A percentile compares a stretch with the other conserved stretches of the same genome.
Evolutionary conservation across 2,797 vertebrate genomes (phyloP).

Genomic region (Cephalopachus bancanus): DNA sequence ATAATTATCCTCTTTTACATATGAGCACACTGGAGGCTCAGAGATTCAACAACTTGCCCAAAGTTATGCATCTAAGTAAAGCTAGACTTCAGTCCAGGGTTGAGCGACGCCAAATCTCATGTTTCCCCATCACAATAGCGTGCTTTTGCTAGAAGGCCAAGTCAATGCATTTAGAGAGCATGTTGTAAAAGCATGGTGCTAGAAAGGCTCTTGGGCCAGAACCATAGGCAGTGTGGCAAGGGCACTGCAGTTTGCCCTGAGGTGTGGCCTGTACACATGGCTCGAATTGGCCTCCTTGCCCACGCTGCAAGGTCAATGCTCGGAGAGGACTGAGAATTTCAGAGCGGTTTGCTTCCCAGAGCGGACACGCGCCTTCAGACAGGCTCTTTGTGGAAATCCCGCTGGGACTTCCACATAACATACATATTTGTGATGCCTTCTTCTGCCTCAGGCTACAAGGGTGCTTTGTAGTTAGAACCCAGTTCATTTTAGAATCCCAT

Average conservation of each 20-base stretch:
- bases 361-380: conserved; percentile 76
- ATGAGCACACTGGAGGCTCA: background rate
- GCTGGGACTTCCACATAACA: conserved; percentile 81
- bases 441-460: conserved; percentile 76
- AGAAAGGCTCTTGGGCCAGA: background rate
- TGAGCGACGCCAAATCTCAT: background rate
- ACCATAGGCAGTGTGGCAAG: background rate
- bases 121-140: background rate
- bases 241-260: background rate
- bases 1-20: background rate
- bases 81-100: background rate
- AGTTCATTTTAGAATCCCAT: conserved; percentile 79
- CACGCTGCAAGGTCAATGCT: conserved; percentile 73
- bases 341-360: conserved; percentile 81
- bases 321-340: conserved; percentile 78
- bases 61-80: background rate
- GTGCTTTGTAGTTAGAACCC: conserved; percentile 82
- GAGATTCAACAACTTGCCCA: background rate
- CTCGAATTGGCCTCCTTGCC: conserved; percentile 77
- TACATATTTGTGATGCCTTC: conserved; percentile 82
- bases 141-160: background rate
- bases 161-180: background rate
- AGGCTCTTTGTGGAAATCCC: conserved; percentile 72
- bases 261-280: conserved; percentile 73
- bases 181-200: background rate